Percentiles rank a stretch among this genome's conserved stretches.
Evolutionary conservation across 2,797 vertebrate species (phyloP).

Genomic region (Apodemus agrarius): DNA sequence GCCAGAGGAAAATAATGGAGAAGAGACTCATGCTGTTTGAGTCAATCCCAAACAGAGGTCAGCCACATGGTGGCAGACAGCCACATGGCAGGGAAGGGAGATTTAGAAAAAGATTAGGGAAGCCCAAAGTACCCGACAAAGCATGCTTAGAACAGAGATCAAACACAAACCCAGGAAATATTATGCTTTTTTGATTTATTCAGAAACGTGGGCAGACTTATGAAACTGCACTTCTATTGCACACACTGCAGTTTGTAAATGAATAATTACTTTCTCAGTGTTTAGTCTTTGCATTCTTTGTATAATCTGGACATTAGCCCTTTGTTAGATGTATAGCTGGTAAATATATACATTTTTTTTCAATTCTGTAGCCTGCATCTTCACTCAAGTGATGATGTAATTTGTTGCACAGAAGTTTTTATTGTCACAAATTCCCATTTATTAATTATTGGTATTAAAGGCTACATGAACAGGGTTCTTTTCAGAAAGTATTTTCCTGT

Average conservation of each 20-base stretch:
- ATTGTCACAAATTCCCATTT: not conserved
- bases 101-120: slow-evolving; percentile 13
- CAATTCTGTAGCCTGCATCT: not conserved
- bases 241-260: not conserved
- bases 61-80: slow-evolving; percentile 14
- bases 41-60: not conserved
- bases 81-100: not conserved
- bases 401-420: not conserved
- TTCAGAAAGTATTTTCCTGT: not conserved
- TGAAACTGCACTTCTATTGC: not conserved
- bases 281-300: not conserved
- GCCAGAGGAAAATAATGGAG: not conserved
- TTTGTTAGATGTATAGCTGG: not conserved
- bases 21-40: not conserved
- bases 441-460: not conserved
- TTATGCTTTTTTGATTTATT: not conserved
- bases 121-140: not conserved
- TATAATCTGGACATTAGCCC: not conserved
- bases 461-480: not conserved
- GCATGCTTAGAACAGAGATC: not conserved
- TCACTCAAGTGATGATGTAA: not conserved
- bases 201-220: not conserved
- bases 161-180: not conserved
- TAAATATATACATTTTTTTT: not conserved
- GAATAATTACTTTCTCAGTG: not conserved